phyloP scores from a whole-genome alignment of 2,888 invertebrate species.

The Apamea epomidion region DNA sequence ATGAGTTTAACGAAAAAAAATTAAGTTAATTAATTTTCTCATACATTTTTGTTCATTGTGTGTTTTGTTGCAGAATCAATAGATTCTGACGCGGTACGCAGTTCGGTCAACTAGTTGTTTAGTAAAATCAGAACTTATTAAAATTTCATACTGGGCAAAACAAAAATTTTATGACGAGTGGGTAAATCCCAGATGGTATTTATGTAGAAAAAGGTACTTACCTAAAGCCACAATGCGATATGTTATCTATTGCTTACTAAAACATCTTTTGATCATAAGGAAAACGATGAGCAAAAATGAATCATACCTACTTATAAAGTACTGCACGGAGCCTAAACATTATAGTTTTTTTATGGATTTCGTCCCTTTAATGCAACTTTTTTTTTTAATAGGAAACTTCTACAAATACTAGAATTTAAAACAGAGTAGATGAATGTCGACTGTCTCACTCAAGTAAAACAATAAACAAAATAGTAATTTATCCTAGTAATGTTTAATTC shows the following conservation, averaged over 20 bases:
- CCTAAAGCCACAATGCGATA: slow-evolving; percentile 22
- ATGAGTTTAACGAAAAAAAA: no score
- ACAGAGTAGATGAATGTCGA: background rate
- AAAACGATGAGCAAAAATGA: slow-evolving; percentile 32
- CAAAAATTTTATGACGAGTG: background rate
- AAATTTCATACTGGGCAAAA: background rate
- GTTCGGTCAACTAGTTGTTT: background rate
- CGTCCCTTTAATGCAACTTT: background rate
- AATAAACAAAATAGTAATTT: background rate
- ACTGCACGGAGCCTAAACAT: background rate
- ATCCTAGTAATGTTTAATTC: slow-evolving; percentile 15
- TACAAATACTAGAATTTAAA: background rate
- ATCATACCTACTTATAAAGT: slow-evolving; percentile 18
- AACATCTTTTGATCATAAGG: slow-evolving; percentile 40
- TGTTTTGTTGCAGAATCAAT: background rate
- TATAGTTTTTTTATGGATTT: background rate
- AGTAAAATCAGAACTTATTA: background rate
- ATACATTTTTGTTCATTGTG: background rate
- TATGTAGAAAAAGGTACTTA: background rate
- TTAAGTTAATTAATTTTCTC: background rate
- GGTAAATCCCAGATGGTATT: slow-evolving; percentile 31
- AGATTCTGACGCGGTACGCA: background rate
- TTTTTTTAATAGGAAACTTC: background rate
- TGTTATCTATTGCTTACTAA: slow-evolving; percentile 21
- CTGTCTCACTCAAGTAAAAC: background rate